phyloP scores from a whole-genome alignment of 2,797 vertebrate genomes.

The Poecilia velifera region DNA sequence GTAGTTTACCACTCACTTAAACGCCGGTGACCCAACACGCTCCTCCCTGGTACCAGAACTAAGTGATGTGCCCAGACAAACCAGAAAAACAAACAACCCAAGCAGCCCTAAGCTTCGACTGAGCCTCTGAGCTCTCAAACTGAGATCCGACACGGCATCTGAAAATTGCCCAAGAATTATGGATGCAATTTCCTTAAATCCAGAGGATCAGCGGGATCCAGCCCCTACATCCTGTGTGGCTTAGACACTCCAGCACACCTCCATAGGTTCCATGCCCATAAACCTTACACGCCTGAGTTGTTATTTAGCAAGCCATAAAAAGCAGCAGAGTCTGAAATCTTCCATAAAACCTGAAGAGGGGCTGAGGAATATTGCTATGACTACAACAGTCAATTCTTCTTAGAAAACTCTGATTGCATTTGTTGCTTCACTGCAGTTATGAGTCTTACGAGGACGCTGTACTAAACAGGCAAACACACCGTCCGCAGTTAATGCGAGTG shows the following conservation, averaged over 20 bases:
- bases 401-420: background rate
- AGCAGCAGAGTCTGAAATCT: background rate
- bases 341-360: background rate
- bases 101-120: background rate
- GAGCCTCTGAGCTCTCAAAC: background rate
- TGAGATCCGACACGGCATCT: background rate
- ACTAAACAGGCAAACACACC: slow-evolving; percentile 39
- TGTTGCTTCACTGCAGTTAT: background rate
- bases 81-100: background rate
- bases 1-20: background rate
- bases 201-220: background rate
- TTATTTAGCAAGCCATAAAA: background rate
- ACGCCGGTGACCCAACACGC: background rate
- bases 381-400: background rate
- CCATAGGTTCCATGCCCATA: background rate
- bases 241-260: background rate
- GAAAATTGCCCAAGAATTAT: background rate
- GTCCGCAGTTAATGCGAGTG: slow-evolving; percentile 40
- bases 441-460: background rate
- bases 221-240: background rate
- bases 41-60: background rate
- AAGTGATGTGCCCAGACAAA: background rate
- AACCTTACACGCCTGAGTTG: background rate
- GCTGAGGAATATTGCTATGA: background rate
- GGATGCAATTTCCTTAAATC: background rate